Conservation (phyloP, 2,888 invertebrate genomes). For the Drosophila cognata region DNA sequence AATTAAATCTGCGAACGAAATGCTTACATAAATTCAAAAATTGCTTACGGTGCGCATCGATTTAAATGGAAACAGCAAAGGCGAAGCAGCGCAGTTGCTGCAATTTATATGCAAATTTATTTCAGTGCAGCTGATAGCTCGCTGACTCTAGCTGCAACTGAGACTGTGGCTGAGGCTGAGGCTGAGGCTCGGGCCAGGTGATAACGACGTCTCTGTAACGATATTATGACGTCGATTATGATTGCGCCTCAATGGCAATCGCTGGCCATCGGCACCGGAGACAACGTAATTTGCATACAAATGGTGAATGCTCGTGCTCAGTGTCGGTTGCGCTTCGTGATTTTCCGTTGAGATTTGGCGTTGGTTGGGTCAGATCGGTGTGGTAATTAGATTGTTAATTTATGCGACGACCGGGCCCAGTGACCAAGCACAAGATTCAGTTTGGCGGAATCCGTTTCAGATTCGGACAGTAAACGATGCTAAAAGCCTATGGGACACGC, state of each 20-base stretch:
- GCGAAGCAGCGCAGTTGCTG: constrained; percentile 48
- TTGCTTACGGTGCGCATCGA: constrained; percentile 82
- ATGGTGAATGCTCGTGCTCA: constrained; percentile 79
- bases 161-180: background rate
- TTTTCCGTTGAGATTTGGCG: constrained; percentile 65
- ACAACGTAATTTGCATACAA: constrained; percentile 76
- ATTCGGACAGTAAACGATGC: constrained; percentile 17
- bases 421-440: constrained; percentile 6
- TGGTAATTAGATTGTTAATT: constrained; percentile 77
- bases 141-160: constrained; percentile 13
- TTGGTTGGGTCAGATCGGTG: constrained; percentile 29
- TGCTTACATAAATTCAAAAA: constrained; percentile 81
- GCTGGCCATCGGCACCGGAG: constrained; percentile 29
- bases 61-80: constrained; percentile 69
- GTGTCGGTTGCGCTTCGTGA: constrained; percentile 78
- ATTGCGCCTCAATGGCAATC: constrained; percentile 60
- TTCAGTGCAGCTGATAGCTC: constrained; percentile 42
- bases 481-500: constrained; percentile 14
- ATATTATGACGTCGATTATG: constrained; percentile 79
- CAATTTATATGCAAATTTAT: constrained; percentile 81
- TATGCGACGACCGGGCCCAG: constrained; percentile 58
- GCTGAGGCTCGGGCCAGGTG: constrained; percentile 55
- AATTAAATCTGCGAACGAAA: constrained; percentile 80
- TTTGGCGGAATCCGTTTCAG: constrained; percentile 31
- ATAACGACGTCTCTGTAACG: constrained; percentile 68